Percentiles rank a stretch among this genome's conserved stretches.
phyloP scores from a whole-genome alignment of 2,797 vertebrate species.

The Sebastes goodei region DNA sequence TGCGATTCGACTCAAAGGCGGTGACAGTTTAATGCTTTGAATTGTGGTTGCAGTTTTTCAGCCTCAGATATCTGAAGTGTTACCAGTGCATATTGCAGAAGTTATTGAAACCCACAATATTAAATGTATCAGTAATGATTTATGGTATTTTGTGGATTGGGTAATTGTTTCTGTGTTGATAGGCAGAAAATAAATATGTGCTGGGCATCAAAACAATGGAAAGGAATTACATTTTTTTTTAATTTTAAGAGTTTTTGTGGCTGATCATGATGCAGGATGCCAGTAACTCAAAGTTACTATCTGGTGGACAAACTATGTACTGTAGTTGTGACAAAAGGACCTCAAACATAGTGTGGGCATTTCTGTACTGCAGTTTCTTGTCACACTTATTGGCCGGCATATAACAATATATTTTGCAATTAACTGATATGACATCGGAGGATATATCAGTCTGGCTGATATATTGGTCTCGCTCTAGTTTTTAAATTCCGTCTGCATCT shows the following conservation, averaged over 20 bases:
- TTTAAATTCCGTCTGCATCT: conserved; percentile 20
- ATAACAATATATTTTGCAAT: not conserved
- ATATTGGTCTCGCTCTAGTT: not conserved
- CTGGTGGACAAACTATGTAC: not conserved
- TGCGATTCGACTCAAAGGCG: not conserved
- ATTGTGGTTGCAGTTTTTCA: not conserved
- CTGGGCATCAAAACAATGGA: not conserved
- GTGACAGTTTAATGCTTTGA: not conserved
- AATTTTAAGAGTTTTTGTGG: not conserved
- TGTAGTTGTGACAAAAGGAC: not conserved
- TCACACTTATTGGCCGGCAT: not conserved
- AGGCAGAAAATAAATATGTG: not conserved
- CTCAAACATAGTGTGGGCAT: not conserved
- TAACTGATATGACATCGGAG: too few relatives aligned
- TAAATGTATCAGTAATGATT: not conserved
- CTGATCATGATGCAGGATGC: not conserved
- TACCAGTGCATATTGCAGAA: not conserved
- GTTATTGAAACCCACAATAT: not conserved
- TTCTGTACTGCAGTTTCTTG: not conserved
- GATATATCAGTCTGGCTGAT: not conserved
- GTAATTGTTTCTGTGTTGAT: not conserved
- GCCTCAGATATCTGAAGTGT: not conserved
- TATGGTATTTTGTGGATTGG: not conserved
- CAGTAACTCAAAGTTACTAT: not conserved
- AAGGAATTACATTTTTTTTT: not conserved